Evolutionary conservation across 1,140 invertebrate genomes (phyloP).

Genomic region (Aphidius ervi): DNA sequence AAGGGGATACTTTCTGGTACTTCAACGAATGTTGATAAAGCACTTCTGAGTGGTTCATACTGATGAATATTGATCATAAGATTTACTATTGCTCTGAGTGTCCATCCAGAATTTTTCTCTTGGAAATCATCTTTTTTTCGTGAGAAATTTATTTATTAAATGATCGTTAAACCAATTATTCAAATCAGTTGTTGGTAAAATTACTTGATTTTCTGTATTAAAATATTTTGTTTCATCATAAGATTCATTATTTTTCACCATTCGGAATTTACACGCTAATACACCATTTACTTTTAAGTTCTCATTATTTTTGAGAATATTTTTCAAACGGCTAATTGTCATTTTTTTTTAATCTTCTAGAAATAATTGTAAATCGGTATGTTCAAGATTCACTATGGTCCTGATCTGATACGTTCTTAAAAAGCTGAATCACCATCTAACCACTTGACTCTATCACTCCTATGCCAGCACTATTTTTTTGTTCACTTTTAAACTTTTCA

Average conservation of each 20-base stretch:
- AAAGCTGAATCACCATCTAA: constrained; percentile 10
- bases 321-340: not conserved
- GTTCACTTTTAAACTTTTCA: not conserved
- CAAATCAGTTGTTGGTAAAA: constrained; percentile 19
- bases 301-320: constrained; percentile 7
- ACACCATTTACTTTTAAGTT: constrained; percentile 22
- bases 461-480: not conserved
- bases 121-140: constrained; percentile 25
- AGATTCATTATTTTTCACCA: constrained; percentile 10
- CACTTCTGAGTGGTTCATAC: constrained; percentile 21
- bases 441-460: constrained; percentile 4
- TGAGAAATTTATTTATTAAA: constrained; percentile 14
- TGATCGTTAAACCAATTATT: constrained; percentile 18
- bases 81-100: constrained; percentile 25
- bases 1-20: constrained; percentile 21
- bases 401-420: constrained; percentile 8
- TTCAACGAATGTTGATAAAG: constrained; percentile 21
- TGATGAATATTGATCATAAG: constrained; percentile 24
- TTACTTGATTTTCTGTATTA: constrained; percentile 20
- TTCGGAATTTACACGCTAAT: constrained; percentile 18
- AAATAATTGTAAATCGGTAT: constrained; percentile 16
- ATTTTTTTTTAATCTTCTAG: constrained; percentile 14
- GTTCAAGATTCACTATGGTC: constrained; percentile 17
- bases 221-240: constrained; percentile 22
- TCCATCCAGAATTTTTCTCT: constrained; percentile 24